These are phyloP conservation scores for Aratinga solstitialis DNA, from an alignment of 2,797 vertebrate species.

Conservation along the genomic window DNA sequence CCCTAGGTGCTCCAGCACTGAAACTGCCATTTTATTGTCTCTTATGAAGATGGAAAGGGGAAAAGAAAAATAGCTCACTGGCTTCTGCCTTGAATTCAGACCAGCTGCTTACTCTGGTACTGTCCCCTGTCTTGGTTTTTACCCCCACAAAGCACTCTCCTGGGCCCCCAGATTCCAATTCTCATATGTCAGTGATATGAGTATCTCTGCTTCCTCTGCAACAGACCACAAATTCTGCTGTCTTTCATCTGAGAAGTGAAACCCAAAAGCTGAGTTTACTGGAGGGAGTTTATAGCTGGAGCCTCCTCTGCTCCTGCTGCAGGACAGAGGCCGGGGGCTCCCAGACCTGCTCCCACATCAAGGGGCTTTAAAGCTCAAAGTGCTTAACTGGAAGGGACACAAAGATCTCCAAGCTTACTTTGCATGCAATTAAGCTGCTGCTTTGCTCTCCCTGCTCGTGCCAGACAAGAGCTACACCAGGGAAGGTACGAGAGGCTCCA, in stretches of 20 bases:
- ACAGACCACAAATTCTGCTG: background rate
- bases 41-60: background rate
- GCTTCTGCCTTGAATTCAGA: constrained; percentile 64
- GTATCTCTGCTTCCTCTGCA: constrained; percentile 9
- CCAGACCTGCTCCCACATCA: background rate
- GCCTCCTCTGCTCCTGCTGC: background rate
- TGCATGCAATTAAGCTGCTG: constrained; percentile 28
- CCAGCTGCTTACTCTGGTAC: constrained; percentile 34
- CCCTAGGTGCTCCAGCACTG: background rate
- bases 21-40: constrained; percentile 26
- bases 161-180: background rate
- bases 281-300: background rate
- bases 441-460: constrained; percentile 14
- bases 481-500: constrained; percentile 31
- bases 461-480: constrained; percentile 7
- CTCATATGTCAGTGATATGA: constrained; percentile 25
- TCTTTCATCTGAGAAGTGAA: constrained; percentile 28
- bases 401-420: background rate
- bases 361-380: background rate
- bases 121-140: constrained; percentile 29
- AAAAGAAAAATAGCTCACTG: background rate
- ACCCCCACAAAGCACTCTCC: background rate
- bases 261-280: background rate
- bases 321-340: background rate
- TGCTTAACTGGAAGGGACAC: background rate